Evolutionary conservation across 2,113 vertebrate genomes (phyloP), one percentile per base, ranked within the genome.

Genomic region (Azemiops feae): DNA sequence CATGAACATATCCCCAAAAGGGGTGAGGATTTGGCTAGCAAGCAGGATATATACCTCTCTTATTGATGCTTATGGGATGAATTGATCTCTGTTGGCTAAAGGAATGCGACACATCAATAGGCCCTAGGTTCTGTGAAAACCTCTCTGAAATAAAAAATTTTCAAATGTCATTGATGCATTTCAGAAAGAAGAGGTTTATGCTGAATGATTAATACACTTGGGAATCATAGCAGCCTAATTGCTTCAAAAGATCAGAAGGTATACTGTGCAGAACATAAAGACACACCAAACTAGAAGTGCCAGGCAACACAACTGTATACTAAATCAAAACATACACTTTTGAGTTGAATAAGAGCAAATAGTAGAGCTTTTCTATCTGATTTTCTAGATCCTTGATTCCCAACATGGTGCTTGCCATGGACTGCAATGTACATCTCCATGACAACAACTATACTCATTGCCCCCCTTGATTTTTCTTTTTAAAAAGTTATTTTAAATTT

Each of bases 81-180:
- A 91, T 34, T 69, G 91, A 69, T 60, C 16, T 92, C 54, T 47
- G 60, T 0, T 54, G 92, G 90, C 91, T 91, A 47, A 39, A 89
- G 89, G 25, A 60, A 6, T 52, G 91, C 54, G 93, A 87, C 0
- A 2, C 64, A 95, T 94, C 91, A 52, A 23, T 91, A 87, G 92
- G 88, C 87, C 92, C 34, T 45, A 92, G 89, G 90, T 93, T 74
- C 85, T 93, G 55, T 22, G 89, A 86, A 45, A 95, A 91, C 43
- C 92, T 91, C 30, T 93, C 25, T 92, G 87, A 95, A 52, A 20
- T 3, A 52, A 27, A 89, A 39, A 93, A 22, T 52, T 94, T 91
- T 81, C 39, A 88, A 54, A 90, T 43, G 16, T 25, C 14, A 52
- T 27, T 89, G 57, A 89, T 93, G 95, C 92, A 94, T 27, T 94